phyloP scores from a whole-genome alignment of 2,797 vertebrate genomes.

The Eutrigla gurnardus region DNA sequence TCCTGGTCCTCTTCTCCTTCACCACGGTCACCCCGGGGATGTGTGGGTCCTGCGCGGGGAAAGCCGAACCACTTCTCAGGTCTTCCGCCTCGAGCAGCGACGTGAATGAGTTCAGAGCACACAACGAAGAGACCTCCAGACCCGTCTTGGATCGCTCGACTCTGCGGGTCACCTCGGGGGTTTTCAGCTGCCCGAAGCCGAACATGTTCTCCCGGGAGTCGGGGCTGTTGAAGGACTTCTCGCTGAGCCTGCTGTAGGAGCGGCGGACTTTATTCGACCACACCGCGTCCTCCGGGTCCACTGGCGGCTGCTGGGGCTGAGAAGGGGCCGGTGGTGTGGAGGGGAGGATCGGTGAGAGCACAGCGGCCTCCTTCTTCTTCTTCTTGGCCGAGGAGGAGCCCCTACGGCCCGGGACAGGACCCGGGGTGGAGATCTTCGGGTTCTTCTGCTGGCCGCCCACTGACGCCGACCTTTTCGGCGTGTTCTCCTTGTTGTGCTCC shows the following conservation, averaged over 20 bases:
- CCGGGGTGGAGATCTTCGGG: slow-evolving; percentile 49
- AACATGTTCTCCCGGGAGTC: slow-evolving; percentile 58
- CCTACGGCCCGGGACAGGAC: neutral
- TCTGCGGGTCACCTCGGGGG: slow-evolving; percentile 63
- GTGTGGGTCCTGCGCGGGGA: slow-evolving; percentile 58
- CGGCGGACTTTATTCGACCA: slow-evolving; percentile 77
- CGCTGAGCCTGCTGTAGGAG: slow-evolving; percentile 76
- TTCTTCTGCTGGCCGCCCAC: slow-evolving; percentile 23
- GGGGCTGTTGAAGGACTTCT: slow-evolving; percentile 56
- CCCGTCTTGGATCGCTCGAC: neutral
- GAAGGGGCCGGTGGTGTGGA: slow-evolving; percentile 38
- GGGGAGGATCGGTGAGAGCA: slow-evolving; percentile 73
- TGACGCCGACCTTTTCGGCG: neutral
- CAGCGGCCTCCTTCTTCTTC: slow-evolving; percentile 38
- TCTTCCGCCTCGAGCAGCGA: slow-evolving; percentile 59
- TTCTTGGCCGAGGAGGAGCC: slow-evolving; percentile 30
- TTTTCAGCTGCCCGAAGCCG: slow-evolving; percentile 72
- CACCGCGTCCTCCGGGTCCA: slow-evolving; percentile 30
- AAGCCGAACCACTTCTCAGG: neutral
- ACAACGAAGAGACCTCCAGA: slow-evolving; percentile 47
- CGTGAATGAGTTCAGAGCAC: slow-evolving; percentile 55
- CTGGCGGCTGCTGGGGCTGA: neutral
- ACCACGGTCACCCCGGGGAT: slow-evolving; percentile 73
- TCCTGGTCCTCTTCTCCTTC: slow-evolving; percentile 68
- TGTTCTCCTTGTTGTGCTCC: slow-evolving; percentile 74